Evolutionary conservation across 2,888 invertebrate genomes (phyloP).

Genomic region (Serrognathus titanus): DNA sequence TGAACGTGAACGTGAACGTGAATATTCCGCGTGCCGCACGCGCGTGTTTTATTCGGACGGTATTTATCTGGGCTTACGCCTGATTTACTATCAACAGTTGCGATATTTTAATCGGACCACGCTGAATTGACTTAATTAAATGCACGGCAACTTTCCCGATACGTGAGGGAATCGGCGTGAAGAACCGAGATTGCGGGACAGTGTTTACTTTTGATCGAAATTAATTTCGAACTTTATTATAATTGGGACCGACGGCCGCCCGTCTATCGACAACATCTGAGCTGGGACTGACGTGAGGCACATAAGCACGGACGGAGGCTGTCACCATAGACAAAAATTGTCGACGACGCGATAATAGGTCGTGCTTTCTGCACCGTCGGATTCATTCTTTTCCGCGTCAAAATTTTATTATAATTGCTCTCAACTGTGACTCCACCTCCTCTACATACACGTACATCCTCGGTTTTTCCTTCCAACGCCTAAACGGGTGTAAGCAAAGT

Average conservation of each 20-base stretch:
- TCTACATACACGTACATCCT: no score
- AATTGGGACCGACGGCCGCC: constrained; percentile 21
- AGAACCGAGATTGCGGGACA: constrained; percentile 6
- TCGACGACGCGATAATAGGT: constrained; percentile 27
- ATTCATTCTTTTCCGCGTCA: constrained; percentile 3
- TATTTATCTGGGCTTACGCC: constrained; percentile 37
- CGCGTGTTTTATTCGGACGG: constrained; percentile 23
- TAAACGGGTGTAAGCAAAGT: constrained; percentile 21
- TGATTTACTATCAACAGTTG: constrained; percentile 40
- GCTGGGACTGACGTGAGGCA: constrained; percentile 27
- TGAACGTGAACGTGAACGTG: no score
- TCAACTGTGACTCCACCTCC: no score
- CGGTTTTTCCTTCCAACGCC: neutral
- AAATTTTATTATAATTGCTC: neutral
- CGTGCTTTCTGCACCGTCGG: neutral
- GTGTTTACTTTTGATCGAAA: constrained; percentile 27
- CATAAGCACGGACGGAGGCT: constrained; percentile 27
- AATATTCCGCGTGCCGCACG: constrained; percentile 10
- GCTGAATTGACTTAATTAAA: constrained; percentile 22
- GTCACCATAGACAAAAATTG: constrained; percentile 31
- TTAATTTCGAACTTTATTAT: constrained; percentile 33
- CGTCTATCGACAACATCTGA: constrained; percentile 27
- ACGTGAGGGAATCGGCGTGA: neutral
- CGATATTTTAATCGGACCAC: constrained; percentile 26
- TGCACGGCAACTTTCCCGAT: neutral